Base-by-base conservation (phyloP, 2,888 invertebrate genomes). In the Tipula vernalis region DNA sequence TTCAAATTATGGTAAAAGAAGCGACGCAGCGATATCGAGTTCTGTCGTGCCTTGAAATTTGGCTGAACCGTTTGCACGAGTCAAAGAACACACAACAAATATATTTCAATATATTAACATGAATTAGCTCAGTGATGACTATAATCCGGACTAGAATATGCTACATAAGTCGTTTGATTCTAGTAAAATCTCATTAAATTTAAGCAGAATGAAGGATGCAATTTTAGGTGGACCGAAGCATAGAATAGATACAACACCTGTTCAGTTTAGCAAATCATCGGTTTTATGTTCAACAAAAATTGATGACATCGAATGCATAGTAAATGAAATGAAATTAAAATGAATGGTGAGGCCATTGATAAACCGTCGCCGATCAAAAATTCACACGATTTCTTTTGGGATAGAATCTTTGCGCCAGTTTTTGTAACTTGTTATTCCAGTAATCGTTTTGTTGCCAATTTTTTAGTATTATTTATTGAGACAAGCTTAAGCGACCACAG, bases 1-100 rank as follows among this genome's bases (percentile, higher is more conserved):
- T 90, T 2, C 90, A 91, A 87, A 88, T 91, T 8, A 90, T 90
- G 91, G 91, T 90, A 0, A 91, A 90, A 88, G 92, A 92, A 88
- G 92, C 92, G 1, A 91, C 91, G 0, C 90, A 91, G 44, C 89
- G 90, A n/a, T 91, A 91, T 87, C 90, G 90, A 36, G 89, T 89
- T 85, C 86, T 91, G 51, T 0, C 89, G 91, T 0, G n/a, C n/a
- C 88, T 91, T 2, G 90, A 90, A 6, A 90, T 91, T 3, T 91
- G 91, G 91, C 88, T 91, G n/a, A 90, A 91, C 44, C 88, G 89
- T 87, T 88, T 90, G 3, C 89, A 91, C 0, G 89, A 89, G 5
- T 88, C 86, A 83, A 88, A 1, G 86, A 87, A 2, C 88, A 87
- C 51, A 88, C 89, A 15, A 88, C 87, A 12, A 87, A 87, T 84